A percentile compares a stretch with the other conserved stretches of the same genome.
Evolutionary conservation across 2,888 invertebrate species (phyloP).

Genomic region (Tyria jacobaeae): DNA sequence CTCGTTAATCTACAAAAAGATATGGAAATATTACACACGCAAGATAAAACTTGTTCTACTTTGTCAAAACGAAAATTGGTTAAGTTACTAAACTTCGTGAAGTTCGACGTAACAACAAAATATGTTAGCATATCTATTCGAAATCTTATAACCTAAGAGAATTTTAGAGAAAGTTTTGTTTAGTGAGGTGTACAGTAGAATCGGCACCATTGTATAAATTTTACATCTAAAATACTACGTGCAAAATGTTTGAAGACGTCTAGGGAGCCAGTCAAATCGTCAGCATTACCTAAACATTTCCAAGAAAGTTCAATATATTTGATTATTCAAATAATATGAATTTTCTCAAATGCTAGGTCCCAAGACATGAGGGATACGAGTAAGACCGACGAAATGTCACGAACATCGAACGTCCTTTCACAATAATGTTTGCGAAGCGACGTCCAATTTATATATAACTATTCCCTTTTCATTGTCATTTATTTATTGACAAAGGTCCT

Average conservation of each 20-base stretch:
- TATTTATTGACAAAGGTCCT: not conserved
- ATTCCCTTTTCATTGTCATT: not conserved
- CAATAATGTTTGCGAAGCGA: not conserved
- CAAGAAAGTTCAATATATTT: slow-evolving; percentile 24
- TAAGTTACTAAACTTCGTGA: too few relatives aligned
- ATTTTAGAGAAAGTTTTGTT: too few relatives aligned
- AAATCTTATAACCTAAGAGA: too few relatives aligned
- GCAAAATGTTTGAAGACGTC: not conserved
- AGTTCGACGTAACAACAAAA: too few relatives aligned
- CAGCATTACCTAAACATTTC: slow-evolving; percentile 19
- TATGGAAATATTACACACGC: not conserved
- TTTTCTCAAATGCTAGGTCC: slow-evolving; percentile 18
- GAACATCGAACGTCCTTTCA: slow-evolving; percentile 1
- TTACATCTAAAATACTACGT: slow-evolving; percentile 2
- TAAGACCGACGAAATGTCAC: slow-evolving; percentile 7
- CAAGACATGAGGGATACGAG: slow-evolving; percentile 6
- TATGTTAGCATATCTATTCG: too few relatives aligned
- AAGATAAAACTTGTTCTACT: not conserved
- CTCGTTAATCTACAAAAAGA: not conserved
- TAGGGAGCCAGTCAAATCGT: slow-evolving; percentile 8
- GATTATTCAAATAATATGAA: slow-evolving; percentile 43
- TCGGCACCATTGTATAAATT: not conserved
- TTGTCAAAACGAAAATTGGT: too few relatives aligned
- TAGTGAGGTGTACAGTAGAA: too few relatives aligned
- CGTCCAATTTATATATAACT: not conserved